phyloP scores from a whole-genome alignment of 2,113 vertebrate species.

The Rynchops niger region DNA sequence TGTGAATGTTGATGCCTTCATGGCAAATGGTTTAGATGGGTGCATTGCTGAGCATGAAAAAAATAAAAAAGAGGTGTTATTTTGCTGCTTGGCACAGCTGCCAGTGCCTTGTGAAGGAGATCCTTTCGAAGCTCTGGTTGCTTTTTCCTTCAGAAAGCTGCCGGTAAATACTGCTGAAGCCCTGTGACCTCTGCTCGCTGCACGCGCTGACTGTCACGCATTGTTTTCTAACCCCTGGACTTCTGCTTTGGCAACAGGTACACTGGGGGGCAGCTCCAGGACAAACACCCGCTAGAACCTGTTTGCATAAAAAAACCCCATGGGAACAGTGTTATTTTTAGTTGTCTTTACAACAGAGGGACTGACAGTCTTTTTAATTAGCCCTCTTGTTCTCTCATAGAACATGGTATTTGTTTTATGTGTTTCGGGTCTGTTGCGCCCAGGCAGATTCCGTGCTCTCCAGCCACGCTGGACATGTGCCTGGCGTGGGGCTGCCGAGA shows the following conservation, averaged over 20 bases:
- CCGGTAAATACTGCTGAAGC: rapidly evolving
- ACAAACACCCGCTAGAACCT: neutral
- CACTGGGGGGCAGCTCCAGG: neutral
- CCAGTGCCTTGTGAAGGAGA: neutral
- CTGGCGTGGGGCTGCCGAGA: neutral
- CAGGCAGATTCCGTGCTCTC: neutral
- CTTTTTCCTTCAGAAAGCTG: neutral
- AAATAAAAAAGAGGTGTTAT: neutral
- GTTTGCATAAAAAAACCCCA: neutral
- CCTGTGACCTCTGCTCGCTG: neutral
- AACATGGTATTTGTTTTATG: neutral
- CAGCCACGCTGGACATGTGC: rapidly evolving
- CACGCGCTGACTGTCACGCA: rapidly evolving
- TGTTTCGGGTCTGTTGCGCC: neutral
- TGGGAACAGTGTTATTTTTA: neutral
- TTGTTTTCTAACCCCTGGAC: neutral
- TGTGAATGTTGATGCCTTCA: neutral
- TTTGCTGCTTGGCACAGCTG: neutral
- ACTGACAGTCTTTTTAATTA: neutral
- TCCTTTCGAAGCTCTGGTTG: neutral
- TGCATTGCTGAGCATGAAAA: neutral
- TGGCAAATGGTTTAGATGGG: neutral
- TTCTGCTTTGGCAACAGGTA: neutral
- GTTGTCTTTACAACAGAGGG: neutral
- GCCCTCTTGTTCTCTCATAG: neutral